These are phyloP conservation scores for Pseudococcus longispinus DNA, from an alignment of 2,888 invertebrate genomes.

Conservation along the genomic window DNA sequence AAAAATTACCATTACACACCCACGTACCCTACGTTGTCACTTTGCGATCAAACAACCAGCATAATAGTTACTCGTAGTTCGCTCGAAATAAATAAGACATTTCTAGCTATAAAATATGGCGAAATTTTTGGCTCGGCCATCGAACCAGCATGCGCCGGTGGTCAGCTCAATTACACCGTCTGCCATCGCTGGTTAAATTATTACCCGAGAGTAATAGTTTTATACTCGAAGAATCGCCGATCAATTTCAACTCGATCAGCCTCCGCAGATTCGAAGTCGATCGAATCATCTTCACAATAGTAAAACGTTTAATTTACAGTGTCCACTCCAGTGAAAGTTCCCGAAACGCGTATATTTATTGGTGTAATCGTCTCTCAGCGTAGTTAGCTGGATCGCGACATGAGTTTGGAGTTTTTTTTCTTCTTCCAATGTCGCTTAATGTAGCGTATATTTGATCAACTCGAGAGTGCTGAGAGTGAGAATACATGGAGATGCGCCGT, in stretches of 20 bases:
- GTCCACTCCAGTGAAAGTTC: neutral
- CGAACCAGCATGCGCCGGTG: neutral
- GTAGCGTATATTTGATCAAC: neutral
- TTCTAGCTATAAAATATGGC: neutral
- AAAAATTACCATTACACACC: neutral
- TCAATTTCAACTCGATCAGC: neutral
- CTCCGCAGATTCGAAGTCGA: neutral
- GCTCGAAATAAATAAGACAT: neutral
- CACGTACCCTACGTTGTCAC: neutral
- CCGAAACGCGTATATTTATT: neutral
- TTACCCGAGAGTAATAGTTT: neutral
- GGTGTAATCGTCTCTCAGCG: neutral
- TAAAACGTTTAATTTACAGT: neutral
- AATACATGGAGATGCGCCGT: neutral
- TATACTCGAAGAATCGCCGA: neutral
- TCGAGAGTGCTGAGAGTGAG: neutral
- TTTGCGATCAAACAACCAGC: neutral
- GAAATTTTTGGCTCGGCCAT: neutral
- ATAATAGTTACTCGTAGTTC: no score
- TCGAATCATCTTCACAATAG: neutral
- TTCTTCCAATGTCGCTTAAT: neutral
- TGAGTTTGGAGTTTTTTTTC: neutral
- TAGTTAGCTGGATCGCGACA: neutral
- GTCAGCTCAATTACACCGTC: neutral
- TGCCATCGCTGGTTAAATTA: neutral